Conservation (phyloP, 1,140 invertebrate genomes). For the Pachyrhynchus sulphureomaculatus region DNA sequence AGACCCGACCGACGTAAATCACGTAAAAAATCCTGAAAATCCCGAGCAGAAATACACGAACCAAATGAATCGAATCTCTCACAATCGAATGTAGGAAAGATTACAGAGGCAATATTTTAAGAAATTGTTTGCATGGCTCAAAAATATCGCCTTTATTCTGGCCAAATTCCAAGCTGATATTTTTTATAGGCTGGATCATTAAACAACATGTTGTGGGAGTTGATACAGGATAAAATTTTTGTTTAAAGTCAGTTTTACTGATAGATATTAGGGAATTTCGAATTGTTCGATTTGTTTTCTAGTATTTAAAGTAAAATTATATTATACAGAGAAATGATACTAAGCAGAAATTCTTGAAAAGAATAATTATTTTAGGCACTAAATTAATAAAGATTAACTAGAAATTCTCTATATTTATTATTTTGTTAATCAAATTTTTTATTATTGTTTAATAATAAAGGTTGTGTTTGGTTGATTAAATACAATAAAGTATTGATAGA, state of each 20-base stretch:
- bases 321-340: too few relatives aligned
- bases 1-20: background rate
- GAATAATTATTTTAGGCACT: too few relatives aligned
- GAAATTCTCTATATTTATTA: too few relatives aligned
- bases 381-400: too few relatives aligned
- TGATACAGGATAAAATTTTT: too few relatives aligned
- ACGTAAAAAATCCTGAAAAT: conserved; percentile 11
- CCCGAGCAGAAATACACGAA: background rate
- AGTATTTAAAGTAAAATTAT: too few relatives aligned
- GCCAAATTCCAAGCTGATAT: conserved; percentile 12
- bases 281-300: background rate
- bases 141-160: conserved; percentile 11
- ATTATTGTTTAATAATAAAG: too few relatives aligned
- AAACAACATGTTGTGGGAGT: background rate
- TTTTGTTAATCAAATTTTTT: too few relatives aligned
- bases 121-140: conserved; percentile 23
- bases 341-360: too few relatives aligned
- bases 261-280: background rate
- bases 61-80: background rate
- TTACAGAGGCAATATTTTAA: conserved; percentile 23
- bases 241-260: background rate
- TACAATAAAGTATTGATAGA: too few relatives aligned
- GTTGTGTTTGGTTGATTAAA: too few relatives aligned
- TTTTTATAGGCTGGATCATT: background rate
- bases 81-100: conserved; percentile 1